Evolutionary conservation across 1,140 invertebrate species (phyloP).

Genomic region (Arctopsyche grandis): DNA sequence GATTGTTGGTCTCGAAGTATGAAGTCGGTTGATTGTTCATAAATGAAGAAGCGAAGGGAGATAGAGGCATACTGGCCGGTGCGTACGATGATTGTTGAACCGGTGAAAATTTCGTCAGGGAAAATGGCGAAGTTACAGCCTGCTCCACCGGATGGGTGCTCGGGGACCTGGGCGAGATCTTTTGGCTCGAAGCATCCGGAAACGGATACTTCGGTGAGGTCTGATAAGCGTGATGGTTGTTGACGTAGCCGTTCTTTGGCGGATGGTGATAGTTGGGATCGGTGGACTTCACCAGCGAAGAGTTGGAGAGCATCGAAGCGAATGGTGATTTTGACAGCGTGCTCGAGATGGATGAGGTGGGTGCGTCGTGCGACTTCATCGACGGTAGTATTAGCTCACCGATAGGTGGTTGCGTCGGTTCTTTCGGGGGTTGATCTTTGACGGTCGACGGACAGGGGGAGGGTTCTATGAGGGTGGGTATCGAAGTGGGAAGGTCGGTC

Average conservation of each 20-base stretch:
- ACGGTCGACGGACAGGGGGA: background rate
- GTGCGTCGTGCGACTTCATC: background rate
- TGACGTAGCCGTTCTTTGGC: constrained; percentile 12
- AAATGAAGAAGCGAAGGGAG: constrained; percentile 7
- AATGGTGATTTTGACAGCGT: constrained; percentile 27
- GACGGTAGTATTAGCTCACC: constrained; percentile 2
- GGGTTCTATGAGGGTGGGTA: background rate
- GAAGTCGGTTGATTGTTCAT: constrained; percentile 8
- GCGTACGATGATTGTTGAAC: background rate
- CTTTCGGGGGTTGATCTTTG: background rate
- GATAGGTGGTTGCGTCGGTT: background rate
- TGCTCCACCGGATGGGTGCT: constrained; percentile 3
- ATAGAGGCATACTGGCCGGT: background rate
- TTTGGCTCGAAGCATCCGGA: background rate
- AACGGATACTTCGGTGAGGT: background rate
- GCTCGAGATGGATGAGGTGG: constrained; percentile 13
- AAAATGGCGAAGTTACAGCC: constrained; percentile 11
- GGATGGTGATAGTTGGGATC: constrained; percentile 4
- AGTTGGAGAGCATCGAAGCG: constrained; percentile 23
- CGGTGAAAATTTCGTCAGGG: constrained; percentile 6
- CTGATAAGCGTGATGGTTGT: constrained; percentile 5
- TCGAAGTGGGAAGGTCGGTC: background rate
- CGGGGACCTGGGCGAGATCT: background rate
- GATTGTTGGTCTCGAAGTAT: background rate
- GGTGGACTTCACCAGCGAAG: constrained; percentile 23